These are phyloP conservation scores for Ctena decussata DNA, from an alignment of 2,888 invertebrate genomes.

Conservation along the genomic window DNA sequence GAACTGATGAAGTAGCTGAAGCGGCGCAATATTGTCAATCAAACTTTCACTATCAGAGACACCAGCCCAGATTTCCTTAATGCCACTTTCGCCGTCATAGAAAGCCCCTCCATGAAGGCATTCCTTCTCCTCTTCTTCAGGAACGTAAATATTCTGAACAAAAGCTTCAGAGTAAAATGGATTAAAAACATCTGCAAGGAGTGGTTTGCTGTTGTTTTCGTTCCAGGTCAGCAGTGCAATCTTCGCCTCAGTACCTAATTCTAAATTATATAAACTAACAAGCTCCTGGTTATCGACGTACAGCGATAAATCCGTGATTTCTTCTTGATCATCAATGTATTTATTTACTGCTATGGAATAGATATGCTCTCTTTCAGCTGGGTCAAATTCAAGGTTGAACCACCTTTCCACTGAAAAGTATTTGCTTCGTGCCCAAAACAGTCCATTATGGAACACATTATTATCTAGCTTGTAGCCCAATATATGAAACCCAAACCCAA, in stretches of 20 bases:
- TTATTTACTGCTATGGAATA: conserved; percentile 39
- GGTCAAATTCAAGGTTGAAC: conserved; percentile 48
- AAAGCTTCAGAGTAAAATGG: conserved; percentile 64
- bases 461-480: conserved; percentile 50
- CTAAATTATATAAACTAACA: conserved; percentile 37
- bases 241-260: conserved; percentile 30
- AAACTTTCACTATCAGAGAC: conserved; percentile 58
- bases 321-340: conserved; percentile 27
- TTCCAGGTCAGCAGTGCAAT: conserved; percentile 60
- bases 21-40: conserved; percentile 54
- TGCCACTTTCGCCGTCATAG: conserved; percentile 69
- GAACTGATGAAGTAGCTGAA: conserved; percentile 46
- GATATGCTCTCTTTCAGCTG: conserved; percentile 7
- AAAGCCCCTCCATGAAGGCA: conserved; percentile 70
- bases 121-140: conserved; percentile 42
- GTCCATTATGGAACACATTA: conserved; percentile 36
- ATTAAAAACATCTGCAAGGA: conserved; percentile 61
- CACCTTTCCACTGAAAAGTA: conserved; percentile 35
- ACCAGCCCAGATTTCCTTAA: conserved; percentile 71
- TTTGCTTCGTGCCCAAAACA: conserved; percentile 57
- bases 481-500: conserved; percentile 56
- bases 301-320: conserved; percentile 33
- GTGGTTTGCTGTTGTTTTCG: conserved; percentile 63
- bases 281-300: conserved; percentile 43
- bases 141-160: conserved; percentile 50